Evolutionary conservation across 2,888 invertebrate genomes (phyloP), one percentile per base, ranked within the genome.

Genomic region (Ceramica pisi): DNA sequence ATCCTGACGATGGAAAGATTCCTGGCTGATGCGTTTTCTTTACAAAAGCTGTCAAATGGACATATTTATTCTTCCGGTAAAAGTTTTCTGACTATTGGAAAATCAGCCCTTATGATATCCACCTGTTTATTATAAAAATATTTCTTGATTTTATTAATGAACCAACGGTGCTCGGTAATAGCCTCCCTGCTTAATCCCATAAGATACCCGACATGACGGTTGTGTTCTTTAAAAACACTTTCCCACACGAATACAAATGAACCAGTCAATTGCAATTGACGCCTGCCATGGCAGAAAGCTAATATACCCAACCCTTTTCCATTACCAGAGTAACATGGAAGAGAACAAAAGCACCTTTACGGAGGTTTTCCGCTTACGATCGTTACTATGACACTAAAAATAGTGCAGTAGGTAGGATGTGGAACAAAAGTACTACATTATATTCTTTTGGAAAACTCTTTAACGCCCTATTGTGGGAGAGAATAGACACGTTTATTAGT

Each of bases 401-500:
- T 72, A 68, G 67, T 78, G 66, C 73, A 78, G 26, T 68, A 59
- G 56, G 21, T 66, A 59, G 56, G 21, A 63, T 59, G 55, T 55
- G 67, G 56, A 78, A 78, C 72, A 78, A 79, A 82, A 66, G 46
- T 63, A 65, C 21, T 55, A 55, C 67, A 71, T 71, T 60, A 68
- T 68, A 82, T 59, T 62, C 71, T 57, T 50, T 77, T 65, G 35
- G 21, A 62, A 82, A 62, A 63, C 66, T 72, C 53, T 69, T 60
- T 69, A 62, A 67, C 64, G 31, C 64, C 38, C 69, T 57, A 56
- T 73, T 66, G 80, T 70, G 41, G 57, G 35, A 44, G 21, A 60
- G 60, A 76, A 74, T 66, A 70, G 69, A 74, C 69, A 74, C 73
- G 83, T 83, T 83, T 83, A 83, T 85, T 83, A 83, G 81, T 84